Percentiles rank a stretch among this genome's conserved stretches.
Evolutionary conservation across 2,113 vertebrate genomes (phyloP).

Genomic region (Ivindomyrus marchei): DNA sequence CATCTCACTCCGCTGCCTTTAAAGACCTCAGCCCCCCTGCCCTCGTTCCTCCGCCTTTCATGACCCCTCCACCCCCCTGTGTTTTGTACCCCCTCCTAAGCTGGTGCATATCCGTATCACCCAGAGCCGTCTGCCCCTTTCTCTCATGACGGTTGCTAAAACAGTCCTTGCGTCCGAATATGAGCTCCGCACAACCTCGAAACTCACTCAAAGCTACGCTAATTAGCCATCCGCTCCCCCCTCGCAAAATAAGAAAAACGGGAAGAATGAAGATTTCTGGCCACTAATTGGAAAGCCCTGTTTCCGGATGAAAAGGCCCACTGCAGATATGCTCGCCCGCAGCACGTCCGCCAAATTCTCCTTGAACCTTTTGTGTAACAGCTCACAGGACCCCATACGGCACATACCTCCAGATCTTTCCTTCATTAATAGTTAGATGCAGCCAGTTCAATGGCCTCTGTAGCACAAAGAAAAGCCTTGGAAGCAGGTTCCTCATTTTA

Average conservation of each 20-base stretch:
- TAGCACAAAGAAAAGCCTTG: background rate
- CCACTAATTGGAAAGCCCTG: background rate
- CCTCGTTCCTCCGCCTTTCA: background rate
- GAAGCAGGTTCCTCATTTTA: background rate
- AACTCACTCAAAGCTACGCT: background rate
- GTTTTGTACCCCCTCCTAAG: background rate
- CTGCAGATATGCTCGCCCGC: background rate
- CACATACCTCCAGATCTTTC: background rate
- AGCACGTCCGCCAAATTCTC: background rate
- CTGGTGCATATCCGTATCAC: background rate
- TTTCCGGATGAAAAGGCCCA: background rate
- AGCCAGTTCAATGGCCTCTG: background rate
- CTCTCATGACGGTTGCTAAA: background rate
- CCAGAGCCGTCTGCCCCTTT: background rate
- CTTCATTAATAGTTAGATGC: background rate
- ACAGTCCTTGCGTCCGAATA: background rate
- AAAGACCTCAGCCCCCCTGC: background rate
- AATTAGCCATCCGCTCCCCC: background rate
- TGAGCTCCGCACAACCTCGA: background rate
- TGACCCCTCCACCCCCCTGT: background rate
- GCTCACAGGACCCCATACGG: background rate
- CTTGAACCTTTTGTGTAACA: background rate
- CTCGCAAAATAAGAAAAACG: background rate
- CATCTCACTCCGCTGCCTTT: background rate
- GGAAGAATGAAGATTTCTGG: background rate